Percentiles rank a stretch among this genome's conserved stretches.
These are phyloP conservation scores for Danionella cerebrum DNA, from an alignment of 2,113 vertebrate genomes.

Conservation along the genomic window DNA sequence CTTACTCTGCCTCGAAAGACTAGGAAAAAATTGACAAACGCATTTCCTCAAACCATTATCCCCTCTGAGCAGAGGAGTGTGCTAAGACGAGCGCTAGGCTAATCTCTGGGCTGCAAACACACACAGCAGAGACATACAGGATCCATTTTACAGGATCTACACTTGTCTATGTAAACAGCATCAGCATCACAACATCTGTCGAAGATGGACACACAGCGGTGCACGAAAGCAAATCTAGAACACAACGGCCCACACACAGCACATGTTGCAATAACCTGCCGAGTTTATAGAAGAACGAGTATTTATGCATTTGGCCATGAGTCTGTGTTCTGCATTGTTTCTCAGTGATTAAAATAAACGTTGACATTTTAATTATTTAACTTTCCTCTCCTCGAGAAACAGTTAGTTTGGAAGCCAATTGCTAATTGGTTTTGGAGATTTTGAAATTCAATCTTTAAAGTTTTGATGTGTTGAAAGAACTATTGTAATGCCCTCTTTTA, in stretches of 20 bases:
- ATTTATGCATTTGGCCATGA: background rate
- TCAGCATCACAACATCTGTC: constrained; percentile 1
- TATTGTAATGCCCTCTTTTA: no score
- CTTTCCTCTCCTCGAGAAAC: no score
- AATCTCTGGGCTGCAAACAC: constrained; percentile 13
- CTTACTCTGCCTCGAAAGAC: constrained; percentile 2
- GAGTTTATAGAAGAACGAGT: background rate
- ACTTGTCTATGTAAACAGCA: background rate
- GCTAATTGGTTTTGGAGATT: no score
- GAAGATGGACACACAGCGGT: background rate
- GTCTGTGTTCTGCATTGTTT: background rate
- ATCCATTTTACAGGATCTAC: constrained; percentile 3
- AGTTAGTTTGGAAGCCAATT: no score
- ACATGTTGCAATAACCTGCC: background rate
- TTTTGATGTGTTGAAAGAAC: no score
- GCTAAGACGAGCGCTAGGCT: constrained; percentile 9
- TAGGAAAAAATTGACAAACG: background rate
- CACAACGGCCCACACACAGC: background rate
- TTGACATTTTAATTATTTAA: background rate
- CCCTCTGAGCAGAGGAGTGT: constrained; percentile 10
- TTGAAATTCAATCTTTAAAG: no score
- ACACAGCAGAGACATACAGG: background rate
- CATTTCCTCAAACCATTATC: constrained; percentile 25
- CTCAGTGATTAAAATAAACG: background rate
- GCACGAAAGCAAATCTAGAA: background rate